Conservation (phyloP, 1,140 invertebrate species). For the Aphaenogaster rudis region DNA sequence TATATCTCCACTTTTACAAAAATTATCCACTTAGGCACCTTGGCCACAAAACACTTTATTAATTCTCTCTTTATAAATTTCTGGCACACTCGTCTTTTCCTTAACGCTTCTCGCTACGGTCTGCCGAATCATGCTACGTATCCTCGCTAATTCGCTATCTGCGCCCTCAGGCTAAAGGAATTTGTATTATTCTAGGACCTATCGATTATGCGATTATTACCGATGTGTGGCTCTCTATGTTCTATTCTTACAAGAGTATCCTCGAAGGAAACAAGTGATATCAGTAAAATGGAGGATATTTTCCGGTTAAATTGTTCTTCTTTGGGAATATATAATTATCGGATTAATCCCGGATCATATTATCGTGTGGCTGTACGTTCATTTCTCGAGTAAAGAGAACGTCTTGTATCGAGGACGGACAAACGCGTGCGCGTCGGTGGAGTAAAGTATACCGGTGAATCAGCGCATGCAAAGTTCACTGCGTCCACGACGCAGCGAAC, state of each 20-base stretch:
- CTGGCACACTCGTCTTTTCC: too few species aligned
- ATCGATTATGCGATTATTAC: too few species aligned
- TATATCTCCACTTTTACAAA: too few species aligned
- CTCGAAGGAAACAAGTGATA: not conserved
- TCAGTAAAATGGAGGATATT: not conserved
- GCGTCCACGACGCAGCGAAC: slow-evolving; percentile 34
- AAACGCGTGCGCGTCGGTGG: slow-evolving; percentile 22
- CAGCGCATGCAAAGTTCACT: slow-evolving; percentile 33
- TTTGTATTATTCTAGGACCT: too few species aligned
- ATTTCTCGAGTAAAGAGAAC: slow-evolving; percentile 19
- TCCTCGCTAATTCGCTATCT: too few species aligned
- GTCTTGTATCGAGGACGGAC: slow-evolving; percentile 42
- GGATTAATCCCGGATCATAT: not conserved
- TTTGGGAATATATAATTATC: not conserved
- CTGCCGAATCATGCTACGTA: too few species aligned
- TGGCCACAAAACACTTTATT: too few species aligned
- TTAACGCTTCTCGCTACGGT: too few species aligned
- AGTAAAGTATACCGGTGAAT: slow-evolving; percentile 45
- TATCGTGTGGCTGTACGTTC: not conserved
- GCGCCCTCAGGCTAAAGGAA: too few species aligned
- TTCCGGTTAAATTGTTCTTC: not conserved
- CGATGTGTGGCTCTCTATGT: too few species aligned
- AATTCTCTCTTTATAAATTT: too few species aligned
- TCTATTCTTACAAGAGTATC: not conserved
- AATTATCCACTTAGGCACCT: too few species aligned